Percentiles rank a stretch among this genome's conserved stretches.
phyloP scores from a whole-genome alignment of 2,797 vertebrate genomes.

The Bradypus variegatus region DNA sequence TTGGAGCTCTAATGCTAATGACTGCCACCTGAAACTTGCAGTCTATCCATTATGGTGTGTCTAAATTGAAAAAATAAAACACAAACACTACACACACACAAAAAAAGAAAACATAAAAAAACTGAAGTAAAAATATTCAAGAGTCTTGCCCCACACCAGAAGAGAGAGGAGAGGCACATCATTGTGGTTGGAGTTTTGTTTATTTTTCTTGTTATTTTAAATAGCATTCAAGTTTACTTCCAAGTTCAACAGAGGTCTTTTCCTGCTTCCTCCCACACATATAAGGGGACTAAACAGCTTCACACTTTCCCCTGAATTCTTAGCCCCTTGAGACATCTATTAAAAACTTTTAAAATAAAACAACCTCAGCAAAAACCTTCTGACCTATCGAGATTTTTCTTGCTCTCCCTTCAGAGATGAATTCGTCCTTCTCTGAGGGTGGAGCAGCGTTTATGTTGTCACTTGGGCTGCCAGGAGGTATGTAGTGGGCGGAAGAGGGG shows the following conservation, averaged over 20 bases:
- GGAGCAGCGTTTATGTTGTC: neutral
- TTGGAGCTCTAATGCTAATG: neutral
- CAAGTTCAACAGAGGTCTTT: conserved; percentile 45
- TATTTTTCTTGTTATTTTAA: conserved; percentile 47
- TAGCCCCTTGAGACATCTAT: neutral
- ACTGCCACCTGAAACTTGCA: neutral
- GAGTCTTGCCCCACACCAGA: neutral
- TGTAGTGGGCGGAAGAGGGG: neutral
- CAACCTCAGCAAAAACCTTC: neutral
- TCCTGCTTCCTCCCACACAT: conserved; percentile 17
- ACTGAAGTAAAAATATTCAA: neutral
- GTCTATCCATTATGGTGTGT: neutral
- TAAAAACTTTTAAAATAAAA: conserved; percentile 1
- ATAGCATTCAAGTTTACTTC: conserved; percentile 48
- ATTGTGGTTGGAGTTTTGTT: neutral
- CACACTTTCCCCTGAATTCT: neutral
- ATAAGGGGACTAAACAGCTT: neutral
- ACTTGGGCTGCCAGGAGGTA: neutral
- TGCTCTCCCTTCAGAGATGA: neutral
- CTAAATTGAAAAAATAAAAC: neutral
- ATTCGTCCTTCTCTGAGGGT: neutral
- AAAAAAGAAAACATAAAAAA: neutral
- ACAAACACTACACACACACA: too few species aligned
- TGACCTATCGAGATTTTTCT: neutral
- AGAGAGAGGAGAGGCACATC: neutral